Conservation (phyloP, 2,888 invertebrate species). For the Antheraea yamamai region DNA sequence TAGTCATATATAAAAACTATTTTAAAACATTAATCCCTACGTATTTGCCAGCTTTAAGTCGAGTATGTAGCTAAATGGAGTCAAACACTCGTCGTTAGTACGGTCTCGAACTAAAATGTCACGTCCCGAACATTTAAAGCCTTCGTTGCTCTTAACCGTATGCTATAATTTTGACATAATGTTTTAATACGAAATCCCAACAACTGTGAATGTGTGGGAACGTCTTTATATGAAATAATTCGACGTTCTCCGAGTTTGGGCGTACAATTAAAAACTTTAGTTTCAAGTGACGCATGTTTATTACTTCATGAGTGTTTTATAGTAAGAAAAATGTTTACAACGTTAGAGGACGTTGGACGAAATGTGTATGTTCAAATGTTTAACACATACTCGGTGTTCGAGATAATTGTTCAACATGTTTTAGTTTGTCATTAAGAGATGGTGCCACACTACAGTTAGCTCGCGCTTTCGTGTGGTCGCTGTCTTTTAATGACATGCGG, state of each 20-base stretch:
- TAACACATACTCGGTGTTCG: too few species aligned
- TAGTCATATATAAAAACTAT: neutral
- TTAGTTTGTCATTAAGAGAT: too few species aligned
- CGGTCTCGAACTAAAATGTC: constrained; percentile 58
- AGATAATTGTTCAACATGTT: too few species aligned
- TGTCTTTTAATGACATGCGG: too few species aligned
- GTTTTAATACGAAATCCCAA: constrained; percentile 55
- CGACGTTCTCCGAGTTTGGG: neutral
- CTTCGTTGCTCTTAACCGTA: constrained; percentile 45
- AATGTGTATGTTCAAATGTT: neutral
- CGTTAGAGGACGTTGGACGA: neutral
- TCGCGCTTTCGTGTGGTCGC: too few species aligned
- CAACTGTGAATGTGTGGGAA: constrained; percentile 40
- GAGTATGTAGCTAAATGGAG: constrained; percentile 39
- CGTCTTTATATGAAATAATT: constrained; percentile 32
- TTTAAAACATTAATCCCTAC: constrained; percentile 24
- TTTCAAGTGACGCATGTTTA: constrained; percentile 16
- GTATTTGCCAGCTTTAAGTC: constrained; percentile 31
- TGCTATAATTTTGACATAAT: constrained; percentile 57
- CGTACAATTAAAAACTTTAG: constrained; percentile 9
- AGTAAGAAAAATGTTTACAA: neutral
- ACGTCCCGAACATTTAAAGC: constrained; percentile 61
- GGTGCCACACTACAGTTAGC: too few species aligned
- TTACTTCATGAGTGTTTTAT: neutral
- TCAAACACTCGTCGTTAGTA: constrained; percentile 57